Evolutionary conservation across 2,113 vertebrate species (phyloP).

Genomic region (Pseudopipra pipra): DNA sequence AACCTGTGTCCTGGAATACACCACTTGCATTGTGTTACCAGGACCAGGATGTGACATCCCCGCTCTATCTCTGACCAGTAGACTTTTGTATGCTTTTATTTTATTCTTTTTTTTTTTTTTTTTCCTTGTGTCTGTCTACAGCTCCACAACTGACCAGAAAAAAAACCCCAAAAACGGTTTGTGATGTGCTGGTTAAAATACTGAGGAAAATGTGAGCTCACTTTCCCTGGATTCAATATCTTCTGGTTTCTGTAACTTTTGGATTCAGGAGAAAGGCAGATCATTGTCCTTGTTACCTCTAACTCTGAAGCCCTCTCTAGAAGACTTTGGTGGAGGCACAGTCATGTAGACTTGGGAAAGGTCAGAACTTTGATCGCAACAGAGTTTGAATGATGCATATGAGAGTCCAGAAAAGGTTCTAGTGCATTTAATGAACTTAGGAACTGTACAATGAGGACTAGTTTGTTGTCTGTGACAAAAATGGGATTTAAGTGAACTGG

Average conservation of each 20-base stretch:
- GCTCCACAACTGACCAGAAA: background rate
- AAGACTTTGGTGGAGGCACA: background rate
- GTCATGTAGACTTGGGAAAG: background rate
- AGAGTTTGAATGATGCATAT: background rate
- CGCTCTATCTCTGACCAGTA: background rate
- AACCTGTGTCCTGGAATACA: background rate
- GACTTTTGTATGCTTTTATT: background rate
- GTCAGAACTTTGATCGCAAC: background rate
- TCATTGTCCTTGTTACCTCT: background rate
- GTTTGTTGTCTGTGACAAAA: background rate
- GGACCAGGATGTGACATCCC: background rate
- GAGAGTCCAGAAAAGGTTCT: background rate
- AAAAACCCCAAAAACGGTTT: background rate
- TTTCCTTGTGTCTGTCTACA: background rate
- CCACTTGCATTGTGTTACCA: background rate
- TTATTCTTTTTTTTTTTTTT: too few relatives aligned
- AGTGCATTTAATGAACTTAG: background rate
- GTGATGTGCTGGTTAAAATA: background rate
- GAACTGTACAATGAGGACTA: background rate
- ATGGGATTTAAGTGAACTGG: background rate
- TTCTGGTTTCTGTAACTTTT: background rate
- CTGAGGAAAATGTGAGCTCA: background rate
- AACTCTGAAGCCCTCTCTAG: background rate
- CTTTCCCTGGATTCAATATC: background rate
- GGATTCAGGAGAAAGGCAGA: background rate